These are phyloP conservation scores for Corvus cornix DNA, from an alignment of 2,113 vertebrate species.

Conservation along the genomic window DNA sequence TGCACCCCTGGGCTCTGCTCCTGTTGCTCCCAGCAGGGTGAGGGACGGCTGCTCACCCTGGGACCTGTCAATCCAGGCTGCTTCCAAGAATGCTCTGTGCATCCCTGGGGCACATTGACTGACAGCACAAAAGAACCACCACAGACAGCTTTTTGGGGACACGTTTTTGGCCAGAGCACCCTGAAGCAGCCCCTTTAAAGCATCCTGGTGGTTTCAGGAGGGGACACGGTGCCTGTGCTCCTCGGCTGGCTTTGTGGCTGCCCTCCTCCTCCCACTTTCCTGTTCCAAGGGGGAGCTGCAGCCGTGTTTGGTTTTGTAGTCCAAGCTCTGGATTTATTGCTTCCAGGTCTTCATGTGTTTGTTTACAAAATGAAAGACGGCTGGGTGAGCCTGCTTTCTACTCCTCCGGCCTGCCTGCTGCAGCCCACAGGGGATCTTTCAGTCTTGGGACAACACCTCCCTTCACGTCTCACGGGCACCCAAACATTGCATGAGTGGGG, in stretches of 20 bases:
- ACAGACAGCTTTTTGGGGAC: neutral
- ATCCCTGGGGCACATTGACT: neutral
- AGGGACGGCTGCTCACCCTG: neutral
- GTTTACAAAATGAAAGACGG: slow-evolving; percentile 14
- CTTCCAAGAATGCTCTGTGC: neutral
- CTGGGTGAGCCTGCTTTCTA: neutral
- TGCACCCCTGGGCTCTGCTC: neutral
- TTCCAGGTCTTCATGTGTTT: slow-evolving; percentile 56
- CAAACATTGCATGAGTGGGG: neutral
- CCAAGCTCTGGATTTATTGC: slow-evolving; percentile 49
- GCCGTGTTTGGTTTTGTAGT: slow-evolving; percentile 27
- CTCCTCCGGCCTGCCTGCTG: neutral
- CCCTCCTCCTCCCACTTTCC: neutral
- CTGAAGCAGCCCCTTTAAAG: neutral
- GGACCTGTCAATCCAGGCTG: neutral
- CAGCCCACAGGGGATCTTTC: neutral
- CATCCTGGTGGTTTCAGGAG: neutral
- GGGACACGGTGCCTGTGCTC: neutral
- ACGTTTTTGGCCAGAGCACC: neutral
- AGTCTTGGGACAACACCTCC: accelerated
- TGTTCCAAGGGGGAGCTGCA: neutral
- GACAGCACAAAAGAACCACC: neutral
- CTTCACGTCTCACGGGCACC: neutral
- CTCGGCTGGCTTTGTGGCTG: neutral
- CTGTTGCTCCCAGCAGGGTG: neutral